Conservation (phyloP, 2,797 vertebrate genomes). For the Gallirallus australis region DNA sequence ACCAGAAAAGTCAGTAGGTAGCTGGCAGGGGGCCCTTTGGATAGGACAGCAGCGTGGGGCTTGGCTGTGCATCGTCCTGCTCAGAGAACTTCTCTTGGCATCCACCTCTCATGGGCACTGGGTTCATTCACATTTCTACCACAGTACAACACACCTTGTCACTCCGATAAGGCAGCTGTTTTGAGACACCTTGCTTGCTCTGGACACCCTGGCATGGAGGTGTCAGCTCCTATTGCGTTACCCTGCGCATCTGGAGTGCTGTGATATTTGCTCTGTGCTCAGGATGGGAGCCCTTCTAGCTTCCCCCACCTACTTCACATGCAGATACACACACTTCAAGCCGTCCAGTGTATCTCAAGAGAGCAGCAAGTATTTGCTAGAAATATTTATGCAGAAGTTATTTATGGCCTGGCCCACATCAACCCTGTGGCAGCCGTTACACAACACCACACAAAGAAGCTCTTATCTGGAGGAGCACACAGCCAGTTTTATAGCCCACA, state of each 20-base stretch:
- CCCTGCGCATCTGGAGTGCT: fast-evolving
- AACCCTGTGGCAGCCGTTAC: constrained; percentile 5
- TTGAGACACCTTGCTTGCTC: not conserved
- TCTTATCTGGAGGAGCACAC: constrained; percentile 45
- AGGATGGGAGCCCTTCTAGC: not conserved
- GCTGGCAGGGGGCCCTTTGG: not conserved
- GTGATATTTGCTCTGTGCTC: not conserved
- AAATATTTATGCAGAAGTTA: constrained; percentile 55
- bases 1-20: not conserved
- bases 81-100: not conserved
- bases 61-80: fast-evolving
- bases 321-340: constrained; percentile 24
- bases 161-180: not conserved
- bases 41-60: fast-evolving
- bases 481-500: not conserved
- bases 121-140: not conserved
- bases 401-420: constrained; percentile 48
- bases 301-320: constrained; percentile 4
- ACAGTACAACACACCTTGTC: not conserved
- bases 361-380: constrained; percentile 54
- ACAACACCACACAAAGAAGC: constrained; percentile 30
- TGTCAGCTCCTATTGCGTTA: not conserved
- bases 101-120: not conserved
- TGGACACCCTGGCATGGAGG: not conserved
- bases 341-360: constrained; percentile 51